Base-by-base conservation (phyloP, 2,113 vertebrate genomes). In the Centrocercus urophasianus region DNA sequence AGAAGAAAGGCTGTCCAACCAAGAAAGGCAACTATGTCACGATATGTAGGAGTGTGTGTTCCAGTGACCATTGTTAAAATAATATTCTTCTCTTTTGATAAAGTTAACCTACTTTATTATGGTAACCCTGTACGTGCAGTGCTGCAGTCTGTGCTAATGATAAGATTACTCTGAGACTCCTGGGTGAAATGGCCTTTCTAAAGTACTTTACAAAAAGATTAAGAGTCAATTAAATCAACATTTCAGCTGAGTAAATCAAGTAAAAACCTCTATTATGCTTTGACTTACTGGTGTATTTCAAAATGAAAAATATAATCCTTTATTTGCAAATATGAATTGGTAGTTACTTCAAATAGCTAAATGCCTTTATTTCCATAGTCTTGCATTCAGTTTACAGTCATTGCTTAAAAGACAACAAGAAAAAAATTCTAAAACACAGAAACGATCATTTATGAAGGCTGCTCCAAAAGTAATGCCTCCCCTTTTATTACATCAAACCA, bases 81-180 rank as follows among this genome's bases (percentile, higher is more conserved):
- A 63, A 16, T 77, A 56, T 32, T 77, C 86, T 43, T 81, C 86
- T 88, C n/a, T 56, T 45, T 67, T 83, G 89, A 92, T 93, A 88
- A 90, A 66, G 50, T 77, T 79, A 86, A 3, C 16, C 17, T 28
- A 64, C 27, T 84, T 84, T 86, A 72, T 90, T 86, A 57, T 77
- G 28, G 42, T 93, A 91, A 89, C 25, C 42, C 64, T 1, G 1
- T 32, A 30, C 6, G 28, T 52, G 4, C 18, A 47, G 45, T 92
- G 61, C 47, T 89, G 32, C 21, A 52, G 27, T 56, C 34, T 90
- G 15, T 63, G 56, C 64, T 92, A 67, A 80, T 81, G 77, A 60
- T 73, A 90, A 69, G 40, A 36, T 77, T 61, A 47, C n/a, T 83
- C 60, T 54, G 56, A 74, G 69, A 70, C 40, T 73, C 21, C 40